phyloP scores from a whole-genome alignment of 2,113 vertebrate species.

The Amia ocellicauda region DNA sequence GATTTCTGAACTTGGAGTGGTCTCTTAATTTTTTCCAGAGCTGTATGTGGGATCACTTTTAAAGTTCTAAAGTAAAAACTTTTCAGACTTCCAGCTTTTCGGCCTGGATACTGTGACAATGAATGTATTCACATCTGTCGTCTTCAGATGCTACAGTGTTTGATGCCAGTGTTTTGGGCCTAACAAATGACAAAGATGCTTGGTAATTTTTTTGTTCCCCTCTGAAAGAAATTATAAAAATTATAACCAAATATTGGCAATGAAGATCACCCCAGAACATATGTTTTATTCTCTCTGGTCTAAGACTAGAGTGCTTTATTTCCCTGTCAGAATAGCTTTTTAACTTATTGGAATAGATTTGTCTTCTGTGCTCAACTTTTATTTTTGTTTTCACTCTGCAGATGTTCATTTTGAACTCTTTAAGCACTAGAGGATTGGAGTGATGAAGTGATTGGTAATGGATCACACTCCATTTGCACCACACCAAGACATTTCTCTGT shows the following conservation, averaged over 20 bases:
- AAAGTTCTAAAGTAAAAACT: constrained; percentile 1
- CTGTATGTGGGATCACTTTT: constrained; percentile 22
- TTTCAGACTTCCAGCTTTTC: constrained; percentile 37
- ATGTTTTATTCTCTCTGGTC: constrained; percentile 68
- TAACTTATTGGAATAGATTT: constrained; percentile 45
- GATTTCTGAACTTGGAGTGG: too few species aligned
- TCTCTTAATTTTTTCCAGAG: too few species aligned
- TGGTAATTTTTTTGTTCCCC: constrained; percentile 52
- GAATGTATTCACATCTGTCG: constrained; percentile 71
- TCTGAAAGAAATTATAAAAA: constrained; percentile 69
- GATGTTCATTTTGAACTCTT: constrained; percentile 65
- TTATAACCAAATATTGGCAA: constrained; percentile 67
- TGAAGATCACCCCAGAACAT: constrained; percentile 62
- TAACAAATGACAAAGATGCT: constrained; percentile 68
- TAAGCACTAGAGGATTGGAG: constrained; percentile 55
- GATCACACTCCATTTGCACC: constrained; percentile 37
- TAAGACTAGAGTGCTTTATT: constrained; percentile 61
- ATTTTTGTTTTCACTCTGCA: constrained; percentile 64
- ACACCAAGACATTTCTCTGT: too few species aligned
- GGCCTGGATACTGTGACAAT: constrained; percentile 59
- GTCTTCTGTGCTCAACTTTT: constrained; percentile 60
- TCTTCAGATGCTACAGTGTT: constrained; percentile 52
- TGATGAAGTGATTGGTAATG: constrained; percentile 36
- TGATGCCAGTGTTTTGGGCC: constrained; percentile 44
- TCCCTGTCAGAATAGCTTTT: constrained; percentile 35